Conservation (phyloP, 2,797 vertebrate species). For the Tolypeutes matacus region DNA sequence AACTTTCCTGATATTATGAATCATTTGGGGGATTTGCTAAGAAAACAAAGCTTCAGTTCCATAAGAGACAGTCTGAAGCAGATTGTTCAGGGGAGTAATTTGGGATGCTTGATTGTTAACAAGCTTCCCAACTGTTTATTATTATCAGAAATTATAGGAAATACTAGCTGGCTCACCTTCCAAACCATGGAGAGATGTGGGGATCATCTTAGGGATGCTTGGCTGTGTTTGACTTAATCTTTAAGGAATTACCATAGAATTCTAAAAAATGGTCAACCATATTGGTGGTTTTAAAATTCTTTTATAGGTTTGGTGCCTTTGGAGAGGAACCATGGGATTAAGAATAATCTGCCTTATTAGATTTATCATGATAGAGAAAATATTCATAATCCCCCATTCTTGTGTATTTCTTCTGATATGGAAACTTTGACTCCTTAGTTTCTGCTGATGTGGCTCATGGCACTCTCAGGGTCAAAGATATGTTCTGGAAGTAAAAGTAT, state of each 20-base stretch:
- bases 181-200: background rate
- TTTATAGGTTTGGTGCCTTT: background rate
- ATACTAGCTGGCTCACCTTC: background rate
- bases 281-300: conserved; percentile 35
- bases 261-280: background rate
- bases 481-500: background rate
- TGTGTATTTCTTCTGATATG: background rate
- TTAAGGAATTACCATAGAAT: background rate
- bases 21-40: background rate
- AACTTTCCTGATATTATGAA: background rate
- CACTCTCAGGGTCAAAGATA: background rate
- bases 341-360: background rate
- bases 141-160: background rate
- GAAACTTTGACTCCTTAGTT: background rate
- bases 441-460: background rate
- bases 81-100: background rate
- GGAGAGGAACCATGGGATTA: background rate
- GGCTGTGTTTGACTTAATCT: background rate
- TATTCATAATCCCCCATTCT: background rate
- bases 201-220: background rate
- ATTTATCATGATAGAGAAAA: background rate
- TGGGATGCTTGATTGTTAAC: background rate
- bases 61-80: background rate
- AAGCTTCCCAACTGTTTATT: background rate
- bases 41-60: background rate